Evolutionary conservation across 2,113 vertebrate genomes (phyloP).

Genomic region (Serinus canaria): DNA sequence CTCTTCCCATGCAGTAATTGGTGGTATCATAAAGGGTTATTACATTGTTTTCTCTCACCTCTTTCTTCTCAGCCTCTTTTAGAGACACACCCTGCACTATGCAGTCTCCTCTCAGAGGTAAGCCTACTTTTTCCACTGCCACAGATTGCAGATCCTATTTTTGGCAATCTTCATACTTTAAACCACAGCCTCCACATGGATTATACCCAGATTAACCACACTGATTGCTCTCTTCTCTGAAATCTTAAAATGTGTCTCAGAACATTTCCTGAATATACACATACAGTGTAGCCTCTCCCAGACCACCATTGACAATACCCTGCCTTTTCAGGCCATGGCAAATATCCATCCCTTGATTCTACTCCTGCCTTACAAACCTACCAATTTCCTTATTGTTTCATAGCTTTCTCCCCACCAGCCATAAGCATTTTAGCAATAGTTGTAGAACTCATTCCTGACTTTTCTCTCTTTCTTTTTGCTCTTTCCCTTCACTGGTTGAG

Average conservation of each 20-base stretch:
- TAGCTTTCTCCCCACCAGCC: neutral
- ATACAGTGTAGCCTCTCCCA: neutral
- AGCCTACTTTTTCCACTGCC: neutral
- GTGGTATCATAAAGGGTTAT: neutral
- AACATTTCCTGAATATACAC: neutral
- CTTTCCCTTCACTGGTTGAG: neutral
- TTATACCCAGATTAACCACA: neutral
- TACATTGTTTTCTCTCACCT: neutral
- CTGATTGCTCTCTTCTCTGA: neutral
- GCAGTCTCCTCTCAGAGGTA: neutral
- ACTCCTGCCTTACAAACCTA: neutral
- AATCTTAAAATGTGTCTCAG: neutral
- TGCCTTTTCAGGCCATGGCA: neutral
- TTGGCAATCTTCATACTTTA: neutral
- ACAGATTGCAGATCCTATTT: neutral
- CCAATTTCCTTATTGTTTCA: neutral
- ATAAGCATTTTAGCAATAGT: neutral
- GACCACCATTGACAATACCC: neutral
- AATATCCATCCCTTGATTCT: neutral
- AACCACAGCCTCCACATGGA: neutral
- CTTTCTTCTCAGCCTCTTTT: neutral
- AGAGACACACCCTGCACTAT: neutral
- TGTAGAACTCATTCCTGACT: neutral
- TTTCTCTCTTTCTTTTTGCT: neutral
- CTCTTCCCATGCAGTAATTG: neutral